Evolutionary conservation across 2,113 vertebrate species (phyloP).

Genomic region (Cottus gobio): DNA sequence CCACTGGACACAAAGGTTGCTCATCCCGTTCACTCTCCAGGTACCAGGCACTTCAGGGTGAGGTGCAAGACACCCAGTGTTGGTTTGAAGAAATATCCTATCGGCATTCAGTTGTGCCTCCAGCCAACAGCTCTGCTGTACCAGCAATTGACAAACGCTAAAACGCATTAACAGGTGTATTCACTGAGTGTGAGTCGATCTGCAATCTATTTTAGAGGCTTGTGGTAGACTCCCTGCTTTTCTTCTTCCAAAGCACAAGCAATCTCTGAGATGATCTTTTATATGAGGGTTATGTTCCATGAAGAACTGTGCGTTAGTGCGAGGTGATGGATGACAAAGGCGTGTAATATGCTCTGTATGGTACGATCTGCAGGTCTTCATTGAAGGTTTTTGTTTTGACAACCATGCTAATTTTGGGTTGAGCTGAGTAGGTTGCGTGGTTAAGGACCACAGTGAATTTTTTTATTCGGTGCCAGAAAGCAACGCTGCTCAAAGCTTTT

Average conservation of each 20-base stretch:
- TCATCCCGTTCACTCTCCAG: not conserved
- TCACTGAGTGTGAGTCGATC: not conserved
- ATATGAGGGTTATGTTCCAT: not conserved
- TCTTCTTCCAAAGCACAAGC: not conserved
- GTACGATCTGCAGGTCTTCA: conserved; percentile 22
- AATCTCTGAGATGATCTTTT: not conserved
- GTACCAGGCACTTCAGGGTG: not conserved
- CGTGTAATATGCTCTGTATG: not conserved
- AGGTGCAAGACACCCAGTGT: not conserved
- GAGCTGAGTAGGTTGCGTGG: conserved; percentile 42
- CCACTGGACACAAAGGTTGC: not conserved
- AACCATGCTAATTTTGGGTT: conserved; percentile 47
- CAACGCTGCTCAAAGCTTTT: conserved; percentile 65
- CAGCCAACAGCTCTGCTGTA: not conserved
- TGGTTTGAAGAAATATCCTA: not conserved
- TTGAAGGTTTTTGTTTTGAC: conserved; percentile 44
- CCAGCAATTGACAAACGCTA: too few relatives aligned
- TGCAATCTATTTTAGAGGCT: not conserved
- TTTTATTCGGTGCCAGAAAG: conserved; percentile 68
- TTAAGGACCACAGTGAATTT: conserved; percentile 67
- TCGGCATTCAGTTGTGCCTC: not conserved
- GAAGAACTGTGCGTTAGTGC: not conserved
- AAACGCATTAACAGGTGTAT: not conserved
- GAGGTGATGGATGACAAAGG: not conserved
- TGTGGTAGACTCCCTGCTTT: not conserved